Percentiles rank a stretch among this genome's conserved stretches.
Conservation (phyloP, 1,140 invertebrate genomes). For the Bombus impatiens region DNA sequence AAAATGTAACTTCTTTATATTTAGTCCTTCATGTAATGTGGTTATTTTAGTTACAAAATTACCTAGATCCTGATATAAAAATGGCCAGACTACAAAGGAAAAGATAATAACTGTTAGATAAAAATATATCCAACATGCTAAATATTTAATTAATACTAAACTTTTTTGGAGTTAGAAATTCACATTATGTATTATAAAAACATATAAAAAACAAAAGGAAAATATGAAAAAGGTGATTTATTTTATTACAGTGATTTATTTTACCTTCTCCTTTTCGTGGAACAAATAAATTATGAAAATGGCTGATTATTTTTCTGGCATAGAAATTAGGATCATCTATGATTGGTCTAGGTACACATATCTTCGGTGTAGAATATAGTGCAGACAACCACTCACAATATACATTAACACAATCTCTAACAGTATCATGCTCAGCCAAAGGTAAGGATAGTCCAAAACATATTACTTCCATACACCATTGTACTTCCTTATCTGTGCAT, state of each 20-base stretch:
- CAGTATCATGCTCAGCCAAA: constrained; percentile 94
- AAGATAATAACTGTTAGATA: constrained; percentile 61
- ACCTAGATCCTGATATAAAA: constrained; percentile 94
- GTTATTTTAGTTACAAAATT: constrained; percentile 72
- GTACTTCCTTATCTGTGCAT: constrained; percentile 91
- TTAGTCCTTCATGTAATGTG: background rate
- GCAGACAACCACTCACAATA: constrained; percentile 98
- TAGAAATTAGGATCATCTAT: constrained; percentile 95
- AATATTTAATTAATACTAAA: background rate
- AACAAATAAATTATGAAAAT: constrained; percentile 97
- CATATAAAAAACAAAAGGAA: background rate
- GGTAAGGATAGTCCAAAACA: constrained; percentile 96
- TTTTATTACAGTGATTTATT: constrained; percentile 75
- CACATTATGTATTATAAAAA: background rate
- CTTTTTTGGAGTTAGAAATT: background rate
- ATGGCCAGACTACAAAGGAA: constrained; percentile 91
- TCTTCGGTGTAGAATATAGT: constrained; percentile 90
- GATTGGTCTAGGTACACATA: constrained; percentile 93
- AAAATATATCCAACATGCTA: constrained; percentile 13
- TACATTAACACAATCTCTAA: constrained; percentile 97
- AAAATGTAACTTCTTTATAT: background rate
- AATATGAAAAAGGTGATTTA: background rate
- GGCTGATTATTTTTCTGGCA: constrained; percentile 94
- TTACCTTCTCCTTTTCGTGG: constrained; percentile 95
- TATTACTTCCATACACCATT: constrained; percentile 96